phyloP scores from a whole-genome alignment of 1,140 invertebrate genomes.

The Drosophila simulans region DNA sequence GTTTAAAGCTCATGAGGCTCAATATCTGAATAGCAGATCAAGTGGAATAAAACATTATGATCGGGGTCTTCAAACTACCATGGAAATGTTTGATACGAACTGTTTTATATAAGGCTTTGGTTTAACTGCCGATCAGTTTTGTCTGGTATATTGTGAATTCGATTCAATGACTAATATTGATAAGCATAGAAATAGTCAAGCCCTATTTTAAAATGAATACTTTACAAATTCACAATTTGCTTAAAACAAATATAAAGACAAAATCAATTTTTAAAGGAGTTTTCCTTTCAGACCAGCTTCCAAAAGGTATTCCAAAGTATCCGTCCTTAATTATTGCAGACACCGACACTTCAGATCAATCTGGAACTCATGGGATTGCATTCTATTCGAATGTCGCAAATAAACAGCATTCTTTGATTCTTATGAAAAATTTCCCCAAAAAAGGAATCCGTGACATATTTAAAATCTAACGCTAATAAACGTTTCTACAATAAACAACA shows the following conservation, averaged over 20 bases:
- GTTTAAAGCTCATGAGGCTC: background rate
- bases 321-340: no score
- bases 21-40: background rate
- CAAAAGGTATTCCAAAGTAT: no score
- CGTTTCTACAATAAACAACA: no score
- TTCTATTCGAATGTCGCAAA: no score
- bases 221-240: background rate
- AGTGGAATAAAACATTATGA: conserved; percentile 13
- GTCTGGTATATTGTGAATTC: background rate
- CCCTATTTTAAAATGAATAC: background rate
- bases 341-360: no score
- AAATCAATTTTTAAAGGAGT: background rate
- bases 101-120: conserved; percentile 12
- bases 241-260: background rate
- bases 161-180: background rate
- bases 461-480: no score
- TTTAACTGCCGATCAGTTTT: conserved; percentile 5
- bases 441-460: no score
- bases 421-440: no score
- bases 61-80: conserved; percentile 6
- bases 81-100: conserved; percentile 5
- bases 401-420: no score
- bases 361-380: no score
- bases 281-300: no score
- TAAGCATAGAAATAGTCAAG: background rate